Conservation (phyloP, 92 coral and sea anemone species). For the Umimayanthus chanpuru region DNA sequence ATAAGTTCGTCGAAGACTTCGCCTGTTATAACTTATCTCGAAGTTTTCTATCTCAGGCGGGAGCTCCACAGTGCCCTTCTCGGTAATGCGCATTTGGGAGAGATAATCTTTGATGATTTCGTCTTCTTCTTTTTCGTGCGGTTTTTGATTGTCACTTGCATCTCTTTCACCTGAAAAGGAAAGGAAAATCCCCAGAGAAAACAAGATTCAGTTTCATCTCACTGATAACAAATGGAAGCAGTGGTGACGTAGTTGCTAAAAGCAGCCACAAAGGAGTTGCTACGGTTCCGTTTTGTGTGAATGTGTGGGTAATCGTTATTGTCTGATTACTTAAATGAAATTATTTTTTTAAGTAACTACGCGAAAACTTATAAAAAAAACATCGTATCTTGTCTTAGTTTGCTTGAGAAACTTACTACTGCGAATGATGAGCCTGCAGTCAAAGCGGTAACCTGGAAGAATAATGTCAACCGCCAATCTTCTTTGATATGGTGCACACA, state of each 20-base stretch:
- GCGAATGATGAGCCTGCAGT: slow-evolving; percentile 37
- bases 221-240: no score
- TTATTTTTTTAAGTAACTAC: no score
- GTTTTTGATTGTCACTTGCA: slow-evolving; percentile 18
- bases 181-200: neutral
- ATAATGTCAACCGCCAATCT: slow-evolving; percentile 18
- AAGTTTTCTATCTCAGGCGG: slow-evolving; percentile 18
- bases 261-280: no score
- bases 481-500: slow-evolving; percentile 6
- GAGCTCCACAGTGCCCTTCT: neutral
- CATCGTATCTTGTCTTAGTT: neutral
- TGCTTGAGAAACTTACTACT: slow-evolving; percentile 7
- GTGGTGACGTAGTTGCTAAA: no score
- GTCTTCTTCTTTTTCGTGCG: slow-evolving; percentile 31
- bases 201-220: neutral
- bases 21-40: slow-evolving; percentile 13
- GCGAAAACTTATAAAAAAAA: no score
- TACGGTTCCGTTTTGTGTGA: no score
- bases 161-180: slow-evolving; percentile 5
- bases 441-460: slow-evolving; percentile 43
- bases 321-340: no score
- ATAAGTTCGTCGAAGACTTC: slow-evolving; percentile 17
- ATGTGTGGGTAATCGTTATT: no score
- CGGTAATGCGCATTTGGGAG: neutral
- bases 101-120: slow-evolving; percentile 24